These are phyloP conservation scores for Lochmaea crataegi DNA, from an alignment of 2,888 invertebrate genomes.

Conservation along the genomic window DNA sequence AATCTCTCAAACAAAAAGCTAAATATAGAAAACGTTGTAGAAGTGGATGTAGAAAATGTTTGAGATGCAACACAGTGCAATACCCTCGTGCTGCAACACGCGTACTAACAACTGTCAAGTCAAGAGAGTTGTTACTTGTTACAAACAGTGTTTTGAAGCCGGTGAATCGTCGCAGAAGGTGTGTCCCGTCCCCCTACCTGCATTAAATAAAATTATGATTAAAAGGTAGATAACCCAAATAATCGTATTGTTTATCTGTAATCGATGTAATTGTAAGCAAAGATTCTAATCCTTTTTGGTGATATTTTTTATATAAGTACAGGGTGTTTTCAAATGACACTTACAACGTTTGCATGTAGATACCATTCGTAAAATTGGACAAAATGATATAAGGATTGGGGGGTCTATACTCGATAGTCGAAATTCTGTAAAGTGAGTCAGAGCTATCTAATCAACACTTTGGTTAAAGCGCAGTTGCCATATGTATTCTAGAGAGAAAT, in stretches of 20 bases:
- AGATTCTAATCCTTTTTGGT: constrained; percentile 23
- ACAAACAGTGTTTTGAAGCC: constrained; percentile 5
- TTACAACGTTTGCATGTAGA: too few species aligned
- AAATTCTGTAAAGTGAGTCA: too few species aligned
- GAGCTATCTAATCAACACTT: too few species aligned
- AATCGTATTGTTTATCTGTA: constrained; percentile 21
- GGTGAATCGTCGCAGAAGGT: constrained; percentile 8
- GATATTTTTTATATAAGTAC: neutral
- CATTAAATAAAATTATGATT: neutral
- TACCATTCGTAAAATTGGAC: too few species aligned
- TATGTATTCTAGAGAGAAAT: too few species aligned
- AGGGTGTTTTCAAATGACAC: too few species aligned
- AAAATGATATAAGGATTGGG: too few species aligned
- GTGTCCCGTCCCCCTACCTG: constrained; percentile 11
- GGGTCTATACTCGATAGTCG: too few species aligned
- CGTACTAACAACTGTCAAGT: constrained; percentile 9
- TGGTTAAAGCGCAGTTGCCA: too few species aligned
- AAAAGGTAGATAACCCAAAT: constrained; percentile 6
- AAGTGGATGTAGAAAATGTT: constrained; percentile 5
- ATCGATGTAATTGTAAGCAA: constrained; percentile 19
- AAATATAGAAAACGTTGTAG: constrained; percentile 15
- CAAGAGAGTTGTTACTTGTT: neutral
- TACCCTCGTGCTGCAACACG: constrained; percentile 10
- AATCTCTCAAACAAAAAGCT: constrained; percentile 14
- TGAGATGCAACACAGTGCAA: constrained; percentile 13